A percentile compares a stretch with the other conserved stretches of the same genome.
Evolutionary conservation across 2,888 invertebrate genomes (phyloP).

Genomic region (Pecten maximus): DNA sequence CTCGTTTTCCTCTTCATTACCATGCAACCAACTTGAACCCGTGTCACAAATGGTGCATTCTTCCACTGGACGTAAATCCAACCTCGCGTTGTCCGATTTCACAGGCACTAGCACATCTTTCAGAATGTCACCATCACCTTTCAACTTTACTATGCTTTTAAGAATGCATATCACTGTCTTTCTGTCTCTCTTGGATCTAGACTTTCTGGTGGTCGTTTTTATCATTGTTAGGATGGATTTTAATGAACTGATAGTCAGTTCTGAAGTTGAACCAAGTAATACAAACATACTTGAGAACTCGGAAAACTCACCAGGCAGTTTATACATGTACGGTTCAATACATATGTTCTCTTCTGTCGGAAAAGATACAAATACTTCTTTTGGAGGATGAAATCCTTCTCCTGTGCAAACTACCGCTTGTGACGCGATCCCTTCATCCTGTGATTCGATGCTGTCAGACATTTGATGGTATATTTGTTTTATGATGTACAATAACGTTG

Average conservation of each 20-base stretch:
- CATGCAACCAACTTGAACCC: neutral
- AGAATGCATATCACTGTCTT: slow-evolving; percentile 38
- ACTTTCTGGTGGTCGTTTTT: neutral
- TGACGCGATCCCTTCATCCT: neutral
- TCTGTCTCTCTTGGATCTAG: neutral
- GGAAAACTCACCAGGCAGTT: slow-evolving; percentile 38
- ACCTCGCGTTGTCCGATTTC: slow-evolving; percentile 1
- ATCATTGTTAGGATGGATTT: slow-evolving; percentile 38
- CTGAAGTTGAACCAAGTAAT: slow-evolving; percentile 23
- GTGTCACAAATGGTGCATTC: slow-evolving; percentile 43
- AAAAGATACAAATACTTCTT: neutral
- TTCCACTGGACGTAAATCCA: slow-evolving; percentile 35
- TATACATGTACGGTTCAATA: slow-evolving; percentile 46
- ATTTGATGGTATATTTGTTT: neutral
- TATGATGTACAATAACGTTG: neutral
- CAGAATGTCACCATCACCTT: neutral
- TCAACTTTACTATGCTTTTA: slow-evolving; percentile 1
- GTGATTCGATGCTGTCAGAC: neutral
- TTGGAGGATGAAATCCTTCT: neutral
- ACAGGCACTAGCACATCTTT: slow-evolving; percentile 40
- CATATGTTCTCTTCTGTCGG: neutral
- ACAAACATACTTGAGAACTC: slow-evolving; percentile 15
- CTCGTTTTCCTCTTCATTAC: slow-evolving; percentile 47
- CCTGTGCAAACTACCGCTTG: neutral
- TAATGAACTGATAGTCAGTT: slow-evolving; percentile 9